Percentiles rank a stretch among this genome's conserved stretches.
These are phyloP conservation scores for Falco punctatus DNA, from an alignment of 2,113 vertebrate genomes.

Conservation along the genomic window DNA sequence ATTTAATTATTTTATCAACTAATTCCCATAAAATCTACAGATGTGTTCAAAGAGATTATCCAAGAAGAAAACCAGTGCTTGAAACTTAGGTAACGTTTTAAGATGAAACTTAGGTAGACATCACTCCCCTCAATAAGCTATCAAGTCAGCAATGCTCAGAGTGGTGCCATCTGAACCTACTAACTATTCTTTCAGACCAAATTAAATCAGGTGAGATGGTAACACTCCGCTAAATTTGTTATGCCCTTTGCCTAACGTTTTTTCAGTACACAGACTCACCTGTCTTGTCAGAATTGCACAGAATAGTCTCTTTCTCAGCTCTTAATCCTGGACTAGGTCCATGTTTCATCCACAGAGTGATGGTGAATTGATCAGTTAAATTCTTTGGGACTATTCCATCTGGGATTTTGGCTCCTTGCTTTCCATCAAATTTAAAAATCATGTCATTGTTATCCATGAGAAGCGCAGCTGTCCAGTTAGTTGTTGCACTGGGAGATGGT, in stretches of 20 bases:
- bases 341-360: constrained; percentile 97
- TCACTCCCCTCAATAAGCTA: neutral
- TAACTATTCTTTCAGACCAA: neutral
- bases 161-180: neutral
- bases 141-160: neutral
- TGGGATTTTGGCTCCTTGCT: constrained; percentile 93
- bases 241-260: neutral
- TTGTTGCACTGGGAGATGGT: constrained; percentile 83
- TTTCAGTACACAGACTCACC: constrained; percentile 75
- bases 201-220: neutral
- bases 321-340: constrained; percentile 92
- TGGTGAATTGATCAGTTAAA: constrained; percentile 95
- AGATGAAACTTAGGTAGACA: neutral
- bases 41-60: neutral
- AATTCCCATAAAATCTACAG: neutral
- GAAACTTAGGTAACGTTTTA: neutral
- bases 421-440: constrained; percentile 94
- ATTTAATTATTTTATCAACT: neutral
- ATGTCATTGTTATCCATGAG: constrained; percentile 88
- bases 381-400: constrained; percentile 94
- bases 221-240: neutral
- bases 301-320: constrained; percentile 95
- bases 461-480: constrained; percentile 92
- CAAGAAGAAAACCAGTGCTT: neutral
- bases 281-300: constrained; percentile 97